These are phyloP conservation scores for Anhinga anhinga DNA, from an alignment of 2,113 vertebrate species.

Conservation along the genomic window DNA sequence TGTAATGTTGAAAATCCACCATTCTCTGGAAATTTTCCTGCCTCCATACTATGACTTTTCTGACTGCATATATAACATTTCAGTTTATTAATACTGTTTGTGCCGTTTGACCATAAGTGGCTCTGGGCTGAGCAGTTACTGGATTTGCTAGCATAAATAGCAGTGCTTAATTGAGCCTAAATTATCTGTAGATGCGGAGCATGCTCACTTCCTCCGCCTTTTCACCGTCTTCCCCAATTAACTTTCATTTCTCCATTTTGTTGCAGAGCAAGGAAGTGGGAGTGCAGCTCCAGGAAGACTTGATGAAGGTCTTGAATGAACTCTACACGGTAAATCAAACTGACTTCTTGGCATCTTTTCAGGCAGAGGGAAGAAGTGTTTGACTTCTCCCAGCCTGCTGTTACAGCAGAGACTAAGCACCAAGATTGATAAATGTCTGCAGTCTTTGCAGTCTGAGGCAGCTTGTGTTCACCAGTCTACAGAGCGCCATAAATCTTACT, in stretches of 20 bases:
- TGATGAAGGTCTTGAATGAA: conserved; percentile 97
- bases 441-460: neutral
- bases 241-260: conserved; percentile 66
- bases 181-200: neutral
- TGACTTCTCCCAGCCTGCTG: neutral
- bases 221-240: conserved; percentile 25
- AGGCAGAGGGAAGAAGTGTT: conserved; percentile 20
- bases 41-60: neutral
- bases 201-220: neutral
- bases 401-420: neutral
- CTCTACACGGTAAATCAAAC: conserved; percentile 89
- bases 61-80: neutral
- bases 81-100: conserved; percentile 9
- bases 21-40: neutral
- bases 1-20: neutral
- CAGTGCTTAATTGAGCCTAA: neutral
- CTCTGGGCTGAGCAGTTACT: conserved; percentile 30
- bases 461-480: neutral
- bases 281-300: conserved; percentile 93
- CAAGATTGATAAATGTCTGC: neutral
- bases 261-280: conserved; percentile 97
- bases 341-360: conserved; percentile 7
- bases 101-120: conserved; percentile 20
- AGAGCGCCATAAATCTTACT: neutral
- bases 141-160: conserved; percentile 52